phyloP scores from a whole-genome alignment of 2,888 invertebrate species.

The Agrochola lota region DNA sequence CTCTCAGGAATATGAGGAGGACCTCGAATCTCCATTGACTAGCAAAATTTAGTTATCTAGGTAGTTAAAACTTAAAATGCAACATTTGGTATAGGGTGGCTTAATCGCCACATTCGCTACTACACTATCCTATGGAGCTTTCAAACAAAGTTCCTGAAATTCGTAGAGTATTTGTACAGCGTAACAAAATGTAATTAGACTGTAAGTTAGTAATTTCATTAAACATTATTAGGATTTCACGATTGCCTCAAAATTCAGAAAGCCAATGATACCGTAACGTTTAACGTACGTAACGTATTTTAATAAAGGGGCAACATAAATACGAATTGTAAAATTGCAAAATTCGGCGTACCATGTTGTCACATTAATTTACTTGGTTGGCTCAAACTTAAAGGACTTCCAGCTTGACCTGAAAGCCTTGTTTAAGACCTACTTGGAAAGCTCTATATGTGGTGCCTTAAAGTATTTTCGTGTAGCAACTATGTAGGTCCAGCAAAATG shows the following conservation, averaged over 20 bases:
- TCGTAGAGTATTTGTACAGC: not conserved
- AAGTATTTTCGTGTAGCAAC: slow-evolving; percentile 68
- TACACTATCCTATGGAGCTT: not conserved
- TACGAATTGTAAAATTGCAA: not conserved
- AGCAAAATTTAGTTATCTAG: not conserved
- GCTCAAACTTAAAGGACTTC: slow-evolving; percentile 4
- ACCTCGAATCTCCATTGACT: not conserved
- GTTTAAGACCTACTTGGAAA: not conserved
- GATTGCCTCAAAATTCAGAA: not conserved
- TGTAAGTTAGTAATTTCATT: not conserved
- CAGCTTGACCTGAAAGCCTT: slow-evolving; percentile 16
- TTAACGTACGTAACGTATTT: not conserved
- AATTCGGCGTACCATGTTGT: not conserved
- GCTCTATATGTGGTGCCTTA: slow-evolving; percentile 32
- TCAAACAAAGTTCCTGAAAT: not conserved
- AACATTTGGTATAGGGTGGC: not conserved
- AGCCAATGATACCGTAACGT: not conserved
- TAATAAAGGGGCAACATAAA: not conserved
- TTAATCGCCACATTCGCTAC: not conserved
- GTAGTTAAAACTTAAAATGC: not conserved
- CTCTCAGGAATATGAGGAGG: not conserved
- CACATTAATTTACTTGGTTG: not conserved
- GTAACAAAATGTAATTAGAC: not conserved
- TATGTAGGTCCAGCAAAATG: slow-evolving; percentile 52
- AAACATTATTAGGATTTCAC: not conserved